Evolutionary conservation across 2,113 vertebrate genomes (phyloP), one percentile per base, ranked within the genome.

Genomic region (Bubo scandiacus): DNA sequence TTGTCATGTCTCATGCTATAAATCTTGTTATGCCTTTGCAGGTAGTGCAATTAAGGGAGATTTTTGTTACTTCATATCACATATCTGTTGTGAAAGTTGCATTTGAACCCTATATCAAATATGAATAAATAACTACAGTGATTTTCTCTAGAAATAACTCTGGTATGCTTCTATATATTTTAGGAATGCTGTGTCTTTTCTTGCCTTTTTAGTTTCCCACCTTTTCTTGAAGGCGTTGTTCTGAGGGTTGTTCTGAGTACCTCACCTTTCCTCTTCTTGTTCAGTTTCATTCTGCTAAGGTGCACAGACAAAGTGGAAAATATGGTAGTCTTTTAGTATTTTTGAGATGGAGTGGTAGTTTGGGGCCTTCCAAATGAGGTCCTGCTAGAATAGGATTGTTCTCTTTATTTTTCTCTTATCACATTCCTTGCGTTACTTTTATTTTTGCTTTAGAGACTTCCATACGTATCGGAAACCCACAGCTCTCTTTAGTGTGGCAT

Each of bases 161-260:
- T 34, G 13, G 43, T 1, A 0, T 3, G 23, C 34, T 47, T 70
- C 12, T 84, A 4, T 1, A 0, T 78, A 2, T 49, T 81, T 7
- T 13, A 55, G 26, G 15, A 62, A 40, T 40, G 5, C 10, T 67
- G 52, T 79, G 16, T 20, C 15, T 90, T 43, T 79, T 54, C 27
- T 66, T 58, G 25, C 27, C 30, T 9, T 61, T 90, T 71, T 43
- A 30, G 58, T 70, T 71, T 78, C 16, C 5, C 9, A 21, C 30
- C 4, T 70, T 34, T 73, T 81, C 9, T 74, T 67, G 18, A 54
- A 52, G 88, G 2, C 14, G 12, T 55, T 49, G 8, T 66, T 58
- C 15, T 62, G 23, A 34, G 2, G 15, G 15, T 55, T 54, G 8
- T 66, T 58, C 15, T 62, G 23, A 34, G 25, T 70, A 13, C 12